phyloP scores from a whole-genome alignment of 2,888 invertebrate species.

The Tipula lateralis region DNA sequence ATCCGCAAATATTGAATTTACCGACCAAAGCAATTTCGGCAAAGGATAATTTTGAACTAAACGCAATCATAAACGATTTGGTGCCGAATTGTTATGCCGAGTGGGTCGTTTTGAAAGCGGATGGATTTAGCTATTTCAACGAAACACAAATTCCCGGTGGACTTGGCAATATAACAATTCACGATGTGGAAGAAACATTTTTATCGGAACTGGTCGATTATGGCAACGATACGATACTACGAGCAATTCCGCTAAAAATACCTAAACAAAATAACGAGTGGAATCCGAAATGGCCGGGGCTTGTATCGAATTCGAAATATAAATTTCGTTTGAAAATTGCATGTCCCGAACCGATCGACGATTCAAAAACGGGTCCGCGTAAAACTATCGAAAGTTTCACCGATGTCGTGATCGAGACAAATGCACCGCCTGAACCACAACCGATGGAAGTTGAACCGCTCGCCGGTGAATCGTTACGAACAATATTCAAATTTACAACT shows the following conservation, averaged over 20 bases:
- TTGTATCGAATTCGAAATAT: neutral
- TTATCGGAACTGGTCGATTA: conserved; percentile 29
- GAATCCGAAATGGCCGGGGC: neutral
- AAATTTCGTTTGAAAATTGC: conserved; percentile 12
- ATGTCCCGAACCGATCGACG: conserved; percentile 26
- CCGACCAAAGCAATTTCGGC: neutral
- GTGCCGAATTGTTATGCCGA: conserved; percentile 26
- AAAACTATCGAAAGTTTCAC: conserved; percentile 13
- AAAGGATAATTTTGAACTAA: neutral
- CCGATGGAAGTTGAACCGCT: conserved; percentile 9
- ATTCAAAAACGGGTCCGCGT: neutral
- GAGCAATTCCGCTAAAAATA: neutral
- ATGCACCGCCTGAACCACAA: neutral
- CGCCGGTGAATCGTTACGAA: neutral
- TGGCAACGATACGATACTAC: neutral
- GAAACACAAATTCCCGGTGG: neutral
- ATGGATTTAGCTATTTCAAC: neutral
- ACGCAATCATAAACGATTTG: neutral
- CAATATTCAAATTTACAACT: conserved; percentile 30
- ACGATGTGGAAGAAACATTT: conserved; percentile 26
- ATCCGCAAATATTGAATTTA: neutral
- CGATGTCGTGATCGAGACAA: conserved; percentile 16
- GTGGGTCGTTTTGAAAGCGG: neutral
- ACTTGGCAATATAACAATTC: neutral
- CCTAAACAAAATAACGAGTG: neutral